Evolutionary conservation across 2,797 vertebrate species (phyloP).

Genomic region (Momotus momota): DNA sequence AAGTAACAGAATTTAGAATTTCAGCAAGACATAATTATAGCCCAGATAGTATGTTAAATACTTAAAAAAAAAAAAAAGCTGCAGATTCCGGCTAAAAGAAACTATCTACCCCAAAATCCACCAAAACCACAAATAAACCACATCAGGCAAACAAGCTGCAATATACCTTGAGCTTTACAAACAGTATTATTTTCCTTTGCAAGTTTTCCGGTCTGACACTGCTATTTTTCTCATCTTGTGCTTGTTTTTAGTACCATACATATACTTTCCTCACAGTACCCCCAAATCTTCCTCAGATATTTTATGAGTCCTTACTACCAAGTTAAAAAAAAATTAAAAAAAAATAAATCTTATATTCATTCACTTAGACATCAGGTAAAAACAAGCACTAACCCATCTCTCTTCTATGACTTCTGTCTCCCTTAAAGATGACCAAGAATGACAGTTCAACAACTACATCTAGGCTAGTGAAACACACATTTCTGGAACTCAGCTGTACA

Average conservation of each 20-base stretch:
- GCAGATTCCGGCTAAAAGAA: background rate
- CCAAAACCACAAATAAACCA: background rate
- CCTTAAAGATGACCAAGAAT: background rate
- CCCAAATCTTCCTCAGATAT: background rate
- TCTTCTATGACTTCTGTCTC: background rate
- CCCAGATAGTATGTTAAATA: background rate
- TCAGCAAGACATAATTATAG: constrained; percentile 10
- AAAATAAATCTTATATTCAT: background rate
- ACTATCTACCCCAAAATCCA: background rate
- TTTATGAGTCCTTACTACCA: background rate
- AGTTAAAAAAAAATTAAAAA: background rate
- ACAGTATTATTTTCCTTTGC: background rate
- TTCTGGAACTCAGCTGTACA: background rate
- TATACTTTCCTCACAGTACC: background rate
- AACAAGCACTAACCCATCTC: background rate
- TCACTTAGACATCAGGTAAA: background rate
- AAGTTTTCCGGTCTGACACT: background rate
- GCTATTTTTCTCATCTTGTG: background rate
- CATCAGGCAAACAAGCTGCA: background rate
- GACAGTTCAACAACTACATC: background rate
- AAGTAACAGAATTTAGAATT: background rate
- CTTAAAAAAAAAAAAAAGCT: background rate
- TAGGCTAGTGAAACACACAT: background rate
- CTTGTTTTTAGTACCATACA: background rate
- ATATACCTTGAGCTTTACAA: background rate